A percentile compares a stretch with the other conserved stretches of the same genome.
Evolutionary conservation across 2,113 vertebrate species (phyloP).

Genomic region (Thalassarche chlororhynchos): DNA sequence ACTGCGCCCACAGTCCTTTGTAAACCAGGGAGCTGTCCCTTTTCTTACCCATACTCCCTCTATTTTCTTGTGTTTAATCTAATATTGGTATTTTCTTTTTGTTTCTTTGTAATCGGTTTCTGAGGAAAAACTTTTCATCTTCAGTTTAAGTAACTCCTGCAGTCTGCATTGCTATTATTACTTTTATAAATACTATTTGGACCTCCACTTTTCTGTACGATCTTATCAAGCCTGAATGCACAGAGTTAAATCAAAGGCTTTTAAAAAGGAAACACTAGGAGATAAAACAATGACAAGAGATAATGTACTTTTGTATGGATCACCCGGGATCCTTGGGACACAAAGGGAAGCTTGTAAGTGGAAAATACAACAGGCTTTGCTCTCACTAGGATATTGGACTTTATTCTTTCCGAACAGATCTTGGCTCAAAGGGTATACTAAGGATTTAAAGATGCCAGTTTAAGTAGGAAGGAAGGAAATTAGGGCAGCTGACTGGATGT

Average conservation of each 20-base stretch:
- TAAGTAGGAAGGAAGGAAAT: not conserved
- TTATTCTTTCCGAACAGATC: constrained; percentile 7
- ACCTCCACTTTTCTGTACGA: not conserved
- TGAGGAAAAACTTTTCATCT: not conserved
- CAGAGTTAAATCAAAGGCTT: not conserved
- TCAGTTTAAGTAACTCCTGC: not conserved
- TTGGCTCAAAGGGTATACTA: not conserved
- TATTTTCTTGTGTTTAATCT: not conserved
- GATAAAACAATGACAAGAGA: not conserved
- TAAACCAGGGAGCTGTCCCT: not conserved
- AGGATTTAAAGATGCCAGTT: not conserved
- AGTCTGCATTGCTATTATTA: not conserved
- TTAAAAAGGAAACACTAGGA: not conserved
- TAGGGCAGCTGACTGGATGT: not conserved
- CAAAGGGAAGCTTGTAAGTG: constrained; percentile 23
- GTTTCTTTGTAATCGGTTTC: not conserved
- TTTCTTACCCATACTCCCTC: not conserved
- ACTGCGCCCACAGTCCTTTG: rapidly evolving
- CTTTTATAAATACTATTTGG: not conserved
- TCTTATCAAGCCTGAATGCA: not conserved
- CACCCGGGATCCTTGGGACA: not conserved
- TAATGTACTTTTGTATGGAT: constrained; percentile 4
- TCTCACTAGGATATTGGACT: not conserved
- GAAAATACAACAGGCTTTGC: constrained; percentile 19
- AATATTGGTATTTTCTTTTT: not conserved